phyloP scores from a whole-genome alignment of 2,113 vertebrate species.

The Salvelinus alpinus region DNA sequence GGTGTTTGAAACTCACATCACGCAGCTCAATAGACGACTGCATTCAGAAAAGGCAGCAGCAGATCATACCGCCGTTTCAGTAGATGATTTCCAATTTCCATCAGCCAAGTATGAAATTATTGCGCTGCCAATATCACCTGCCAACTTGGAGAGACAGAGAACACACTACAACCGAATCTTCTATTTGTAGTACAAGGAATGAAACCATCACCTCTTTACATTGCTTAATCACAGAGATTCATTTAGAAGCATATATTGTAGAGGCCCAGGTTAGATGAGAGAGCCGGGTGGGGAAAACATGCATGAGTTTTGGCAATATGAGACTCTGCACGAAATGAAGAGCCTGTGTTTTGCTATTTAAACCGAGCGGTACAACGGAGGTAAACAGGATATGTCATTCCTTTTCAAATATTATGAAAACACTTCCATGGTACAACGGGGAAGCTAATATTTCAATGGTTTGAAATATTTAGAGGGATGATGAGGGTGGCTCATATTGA shows the following conservation, averaged over 20 bases:
- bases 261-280: constrained; percentile 26
- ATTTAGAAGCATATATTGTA: constrained; percentile 48
- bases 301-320: constrained; percentile 27
- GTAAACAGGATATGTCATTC: constrained; percentile 33
- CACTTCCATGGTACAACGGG: neutral
- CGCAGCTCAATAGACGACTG: constrained; percentile 28
- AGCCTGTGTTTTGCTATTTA: constrained; percentile 30
- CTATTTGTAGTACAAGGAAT: constrained; percentile 58
- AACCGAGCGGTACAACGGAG: constrained; percentile 35
- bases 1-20: constrained; percentile 56
- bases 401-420: constrained; percentile 19
- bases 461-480: constrained; percentile 31
- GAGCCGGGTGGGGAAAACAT: constrained; percentile 24
- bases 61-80: constrained; percentile 52
- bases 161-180: constrained; percentile 50
- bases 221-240: constrained; percentile 64
- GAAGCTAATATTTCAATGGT: constrained; percentile 22
- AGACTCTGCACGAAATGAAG: constrained; percentile 34
- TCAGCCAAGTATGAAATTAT: constrained; percentile 62
- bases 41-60: constrained; percentile 50
- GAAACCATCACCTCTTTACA: constrained; percentile 51
- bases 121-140: constrained; percentile 56
- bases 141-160: constrained; percentile 46
- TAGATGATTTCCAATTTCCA: constrained; percentile 67
- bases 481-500: constrained; percentile 14